A percentile compares a stretch with the other conserved stretches of the same genome.
Evolutionary conservation across 2,113 vertebrate species (phyloP).

Genomic region (Taurulus bubalis): DNA sequence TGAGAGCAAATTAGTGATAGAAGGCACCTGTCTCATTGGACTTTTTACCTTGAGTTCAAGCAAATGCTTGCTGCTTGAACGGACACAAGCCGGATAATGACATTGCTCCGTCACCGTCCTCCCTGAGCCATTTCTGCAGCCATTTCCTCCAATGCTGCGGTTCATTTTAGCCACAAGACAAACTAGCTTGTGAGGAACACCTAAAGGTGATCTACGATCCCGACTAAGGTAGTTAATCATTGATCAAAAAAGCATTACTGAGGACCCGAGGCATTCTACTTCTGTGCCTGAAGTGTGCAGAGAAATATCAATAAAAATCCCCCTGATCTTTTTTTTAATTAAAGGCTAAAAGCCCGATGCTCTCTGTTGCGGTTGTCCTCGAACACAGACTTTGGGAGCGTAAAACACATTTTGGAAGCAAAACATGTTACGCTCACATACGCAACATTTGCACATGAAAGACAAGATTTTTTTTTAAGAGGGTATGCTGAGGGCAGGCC

Average conservation of each 20-base stretch:
- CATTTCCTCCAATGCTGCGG: slow-evolving; percentile 52
- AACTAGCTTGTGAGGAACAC: slow-evolving; percentile 54
- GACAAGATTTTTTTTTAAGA: slow-evolving; percentile 29
- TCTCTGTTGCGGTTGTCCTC: slow-evolving; percentile 15
- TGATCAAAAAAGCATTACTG: slow-evolving; percentile 75
- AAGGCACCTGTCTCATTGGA: slow-evolving; percentile 42
- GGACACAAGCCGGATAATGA: slow-evolving; percentile 59
- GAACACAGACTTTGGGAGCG: slow-evolving; percentile 26
- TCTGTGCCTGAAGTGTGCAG: slow-evolving; percentile 66
- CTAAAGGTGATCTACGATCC: slow-evolving; percentile 73
- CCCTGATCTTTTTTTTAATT: slow-evolving; percentile 73
- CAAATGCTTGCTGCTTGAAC: slow-evolving; percentile 57
- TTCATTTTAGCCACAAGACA: slow-evolving; percentile 66
- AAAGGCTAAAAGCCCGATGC: slow-evolving; percentile 57
- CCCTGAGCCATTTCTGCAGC: slow-evolving; percentile 64
- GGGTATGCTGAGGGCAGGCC: slow-evolving; percentile 50
- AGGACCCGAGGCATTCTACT: slow-evolving; percentile 67
- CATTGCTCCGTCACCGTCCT: slow-evolving; percentile 60
- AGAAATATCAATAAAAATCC: slow-evolving; percentile 78
- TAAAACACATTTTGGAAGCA: neutral
- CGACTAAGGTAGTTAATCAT: slow-evolving; percentile 77
- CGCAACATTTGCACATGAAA: slow-evolving; percentile 21
- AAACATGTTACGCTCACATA: neutral
- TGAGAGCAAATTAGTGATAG: slow-evolving; percentile 60
- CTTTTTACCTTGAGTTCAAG: slow-evolving; percentile 45